Percentiles rank a stretch among this genome's conserved stretches.
These are phyloP conservation scores for Tigriopus californicus DNA, from an alignment of 2,888 invertebrate species.

Conservation along the genomic window DNA sequence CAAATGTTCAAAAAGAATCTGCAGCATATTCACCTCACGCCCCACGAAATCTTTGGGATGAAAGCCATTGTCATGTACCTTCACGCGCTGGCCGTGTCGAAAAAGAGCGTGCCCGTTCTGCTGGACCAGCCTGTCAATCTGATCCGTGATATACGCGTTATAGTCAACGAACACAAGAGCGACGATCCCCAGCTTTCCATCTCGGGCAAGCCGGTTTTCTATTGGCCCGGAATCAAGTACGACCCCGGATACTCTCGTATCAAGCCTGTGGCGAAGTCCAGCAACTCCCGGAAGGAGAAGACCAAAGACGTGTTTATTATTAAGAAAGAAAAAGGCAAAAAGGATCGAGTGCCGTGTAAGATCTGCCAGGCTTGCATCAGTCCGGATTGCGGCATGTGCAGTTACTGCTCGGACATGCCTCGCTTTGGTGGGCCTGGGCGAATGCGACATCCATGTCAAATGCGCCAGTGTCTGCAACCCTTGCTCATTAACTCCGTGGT, in stretches of 20 bases:
- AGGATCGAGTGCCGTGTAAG: constrained; percentile 27
- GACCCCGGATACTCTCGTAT: background rate
- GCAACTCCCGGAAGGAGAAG: background rate
- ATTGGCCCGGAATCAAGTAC: constrained; percentile 24
- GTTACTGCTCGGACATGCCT: constrained; percentile 36
- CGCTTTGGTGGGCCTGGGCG: constrained; percentile 38
- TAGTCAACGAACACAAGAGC: constrained; percentile 70
- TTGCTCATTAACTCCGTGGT: constrained; percentile 80
- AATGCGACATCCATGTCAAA: constrained; percentile 35
- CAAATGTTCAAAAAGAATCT: background rate
- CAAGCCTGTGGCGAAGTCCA: constrained; percentile 4
- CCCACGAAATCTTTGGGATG: constrained; percentile 34
- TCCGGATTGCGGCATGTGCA: constrained; percentile 34
- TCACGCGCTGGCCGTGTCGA: constrained; percentile 66
- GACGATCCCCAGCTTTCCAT: constrained; percentile 61
- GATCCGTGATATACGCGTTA: constrained; percentile 65
- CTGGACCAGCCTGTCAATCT: constrained; percentile 71
- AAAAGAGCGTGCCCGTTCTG: constrained; percentile 77
- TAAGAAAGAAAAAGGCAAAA: constrained; percentile 2
- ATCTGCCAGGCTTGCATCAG: constrained; percentile 32
- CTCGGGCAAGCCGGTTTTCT: constrained; percentile 59
- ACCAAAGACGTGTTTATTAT: background rate
- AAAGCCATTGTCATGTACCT: constrained; percentile 73
- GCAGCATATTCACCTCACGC: constrained; percentile 25
- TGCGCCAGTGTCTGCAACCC: constrained; percentile 44